These are phyloP conservation scores for Deroptyus accipitrinus DNA, from an alignment of 2,113 vertebrate genomes.

Conservation along the genomic window DNA sequence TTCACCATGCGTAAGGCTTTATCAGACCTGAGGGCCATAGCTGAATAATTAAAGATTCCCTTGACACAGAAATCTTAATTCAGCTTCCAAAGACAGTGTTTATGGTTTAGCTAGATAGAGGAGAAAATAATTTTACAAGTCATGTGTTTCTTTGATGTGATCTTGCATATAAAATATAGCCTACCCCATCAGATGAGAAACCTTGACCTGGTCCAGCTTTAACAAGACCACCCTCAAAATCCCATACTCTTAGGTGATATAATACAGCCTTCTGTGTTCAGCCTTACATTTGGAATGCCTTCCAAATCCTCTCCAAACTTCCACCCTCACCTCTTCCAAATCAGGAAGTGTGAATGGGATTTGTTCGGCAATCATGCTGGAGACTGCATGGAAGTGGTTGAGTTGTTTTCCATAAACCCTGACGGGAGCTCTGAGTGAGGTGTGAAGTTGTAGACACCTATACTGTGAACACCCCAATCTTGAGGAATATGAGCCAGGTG, in stretches of 20 bases:
- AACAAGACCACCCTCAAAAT: background rate
- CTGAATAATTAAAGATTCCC: background rate
- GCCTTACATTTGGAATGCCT: background rate
- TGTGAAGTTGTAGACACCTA: fast-evolving
- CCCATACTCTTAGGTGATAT: too few relatives aligned
- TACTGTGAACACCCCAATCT: background rate
- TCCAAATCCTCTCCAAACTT: background rate
- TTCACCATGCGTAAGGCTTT: background rate
- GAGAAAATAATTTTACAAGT: background rate
- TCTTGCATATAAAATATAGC: background rate
- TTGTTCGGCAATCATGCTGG: background rate
- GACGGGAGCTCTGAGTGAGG: background rate
- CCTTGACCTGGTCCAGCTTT: background rate
- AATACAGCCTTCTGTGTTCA: background rate
- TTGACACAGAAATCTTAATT: background rate
- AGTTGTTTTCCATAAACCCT: background rate
- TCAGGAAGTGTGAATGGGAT: background rate
- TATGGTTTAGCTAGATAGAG: background rate
- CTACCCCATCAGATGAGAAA: background rate
- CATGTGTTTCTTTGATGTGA: background rate
- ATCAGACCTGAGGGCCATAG: background rate
- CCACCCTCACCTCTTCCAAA: background rate
- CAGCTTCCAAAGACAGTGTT: background rate
- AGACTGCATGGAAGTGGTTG: background rate
- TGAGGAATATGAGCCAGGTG: background rate